Evolutionary conservation across 2,797 vertebrate species (phyloP).

Genomic region (Glyptemys insculpta): DNA sequence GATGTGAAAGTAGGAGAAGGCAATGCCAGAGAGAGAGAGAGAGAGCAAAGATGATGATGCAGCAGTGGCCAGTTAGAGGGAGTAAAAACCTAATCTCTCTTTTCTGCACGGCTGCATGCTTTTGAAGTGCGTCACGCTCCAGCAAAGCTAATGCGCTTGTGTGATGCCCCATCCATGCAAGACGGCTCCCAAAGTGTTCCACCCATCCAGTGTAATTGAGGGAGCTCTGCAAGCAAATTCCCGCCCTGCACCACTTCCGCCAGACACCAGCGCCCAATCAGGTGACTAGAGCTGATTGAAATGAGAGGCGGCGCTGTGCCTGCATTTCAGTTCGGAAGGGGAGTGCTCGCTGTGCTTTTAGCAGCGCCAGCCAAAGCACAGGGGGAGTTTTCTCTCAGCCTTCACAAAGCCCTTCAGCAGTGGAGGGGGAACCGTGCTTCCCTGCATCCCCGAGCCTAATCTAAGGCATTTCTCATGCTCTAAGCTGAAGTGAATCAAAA

Average conservation of each 20-base stretch:
- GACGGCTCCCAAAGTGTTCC: neutral
- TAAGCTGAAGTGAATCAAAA: neutral
- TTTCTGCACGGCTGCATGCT: neutral
- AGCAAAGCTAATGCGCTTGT: no score
- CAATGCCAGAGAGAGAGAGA: neutral
- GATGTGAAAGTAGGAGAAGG: neutral
- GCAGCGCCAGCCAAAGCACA: neutral
- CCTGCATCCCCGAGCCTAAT: no score
- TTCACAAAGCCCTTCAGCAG: neutral
- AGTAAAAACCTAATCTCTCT: neutral
- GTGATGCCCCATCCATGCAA: neutral
- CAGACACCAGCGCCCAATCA: neutral
- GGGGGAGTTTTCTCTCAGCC: neutral
- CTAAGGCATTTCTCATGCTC: neutral
- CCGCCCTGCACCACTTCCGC: rapidly evolving
- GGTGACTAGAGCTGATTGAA: neutral
- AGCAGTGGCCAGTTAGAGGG: neutral
- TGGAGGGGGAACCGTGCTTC: neutral
- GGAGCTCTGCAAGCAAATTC: neutral
- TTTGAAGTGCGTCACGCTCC: neutral
- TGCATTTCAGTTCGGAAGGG: neutral
- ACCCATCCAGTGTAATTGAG: neutral
- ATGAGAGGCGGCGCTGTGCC: no score
- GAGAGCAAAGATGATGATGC: neutral
- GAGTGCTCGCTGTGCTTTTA: neutral